Conservation (phyloP, 2,797 vertebrate species). For the Gobio occitaniae region DNA sequence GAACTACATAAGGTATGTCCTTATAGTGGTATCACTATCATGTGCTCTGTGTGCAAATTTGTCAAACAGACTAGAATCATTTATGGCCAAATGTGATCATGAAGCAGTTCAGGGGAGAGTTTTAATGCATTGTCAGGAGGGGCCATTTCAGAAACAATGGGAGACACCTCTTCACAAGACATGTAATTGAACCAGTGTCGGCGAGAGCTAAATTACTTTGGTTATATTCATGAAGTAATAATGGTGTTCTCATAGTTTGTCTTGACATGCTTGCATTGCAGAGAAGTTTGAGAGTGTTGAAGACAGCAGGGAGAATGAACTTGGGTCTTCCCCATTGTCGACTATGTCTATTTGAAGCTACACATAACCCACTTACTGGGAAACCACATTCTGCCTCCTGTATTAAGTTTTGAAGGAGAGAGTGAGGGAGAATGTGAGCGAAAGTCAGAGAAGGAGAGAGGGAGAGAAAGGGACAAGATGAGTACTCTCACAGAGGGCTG, state of each 20-base stretch:
- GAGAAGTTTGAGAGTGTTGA: constrained; percentile 46
- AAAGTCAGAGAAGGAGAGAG: constrained; percentile 24
- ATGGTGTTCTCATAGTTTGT: constrained; percentile 34
- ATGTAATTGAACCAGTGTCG: constrained; percentile 19
- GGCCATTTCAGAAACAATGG: constrained; percentile 32
- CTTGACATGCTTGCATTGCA: constrained; percentile 27
- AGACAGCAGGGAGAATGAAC: constrained; percentile 70
- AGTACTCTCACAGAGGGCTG: constrained; percentile 28
- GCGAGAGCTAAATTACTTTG: constrained; percentile 27
- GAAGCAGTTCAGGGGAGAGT: not conserved
- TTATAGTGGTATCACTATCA: not conserved
- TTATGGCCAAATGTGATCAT: not conserved
- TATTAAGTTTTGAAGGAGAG: constrained; percentile 49
- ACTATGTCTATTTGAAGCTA: constrained; percentile 79
- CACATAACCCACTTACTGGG: constrained; percentile 78
- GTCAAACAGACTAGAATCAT: not conserved
- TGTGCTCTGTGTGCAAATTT: constrained; percentile 7
- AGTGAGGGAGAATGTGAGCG: constrained; percentile 9
- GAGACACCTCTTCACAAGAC: constrained; percentile 18
- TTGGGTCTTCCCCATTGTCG: constrained; percentile 77
- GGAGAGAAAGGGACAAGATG: constrained; percentile 19
- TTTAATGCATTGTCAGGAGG: constrained; percentile 23
- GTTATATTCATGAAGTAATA: constrained; percentile 35
- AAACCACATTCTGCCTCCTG: constrained; percentile 64
- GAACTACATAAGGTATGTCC: not conserved